These are phyloP conservation scores for Iphiclides podalirius DNA, from an alignment of 2,888 invertebrate species.

Conservation along the genomic window DNA sequence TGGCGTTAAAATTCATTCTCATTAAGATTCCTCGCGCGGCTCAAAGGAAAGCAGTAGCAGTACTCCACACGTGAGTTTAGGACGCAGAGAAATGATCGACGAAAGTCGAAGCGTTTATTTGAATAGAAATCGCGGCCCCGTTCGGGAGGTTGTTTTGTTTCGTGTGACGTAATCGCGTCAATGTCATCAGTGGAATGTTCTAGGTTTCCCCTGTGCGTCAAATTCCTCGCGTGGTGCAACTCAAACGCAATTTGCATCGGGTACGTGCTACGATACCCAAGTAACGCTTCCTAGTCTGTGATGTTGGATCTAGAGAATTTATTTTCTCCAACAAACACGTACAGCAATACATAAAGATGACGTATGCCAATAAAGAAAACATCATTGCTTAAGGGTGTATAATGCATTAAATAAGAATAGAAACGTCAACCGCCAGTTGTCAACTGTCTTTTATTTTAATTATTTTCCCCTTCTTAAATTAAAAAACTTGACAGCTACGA, in stretches of 20 bases:
- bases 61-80: slow-evolving; percentile 38
- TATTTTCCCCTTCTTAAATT: too few species aligned
- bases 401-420: too few species aligned
- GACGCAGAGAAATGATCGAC: slow-evolving; percentile 31
- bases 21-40: slow-evolving; percentile 8
- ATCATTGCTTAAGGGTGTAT: too few species aligned
- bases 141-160: slow-evolving; percentile 1
- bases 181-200: slow-evolving; percentile 6
- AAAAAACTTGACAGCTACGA: too few species aligned
- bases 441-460: too few species aligned
- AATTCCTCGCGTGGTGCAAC: not conserved
- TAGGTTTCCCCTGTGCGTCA: not conserved
- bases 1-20: slow-evolving; percentile 19
- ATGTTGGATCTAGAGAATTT: too few species aligned
- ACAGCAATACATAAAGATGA: too few species aligned
- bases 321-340: too few species aligned
- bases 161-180: slow-evolving; percentile 17
- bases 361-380: too few species aligned
- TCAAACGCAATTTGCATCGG: too few species aligned
- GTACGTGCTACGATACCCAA: not conserved
- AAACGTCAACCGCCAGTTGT: too few species aligned
- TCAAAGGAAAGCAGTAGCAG: slow-evolving; percentile 10
- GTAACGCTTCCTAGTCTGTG: not conserved
- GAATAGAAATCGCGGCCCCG: slow-evolving; percentile 8
- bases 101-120: slow-evolving; percentile 19